phyloP scores from a whole-genome alignment of 1,140 invertebrate genomes.

The Acromyrmex echinatior region DNA sequence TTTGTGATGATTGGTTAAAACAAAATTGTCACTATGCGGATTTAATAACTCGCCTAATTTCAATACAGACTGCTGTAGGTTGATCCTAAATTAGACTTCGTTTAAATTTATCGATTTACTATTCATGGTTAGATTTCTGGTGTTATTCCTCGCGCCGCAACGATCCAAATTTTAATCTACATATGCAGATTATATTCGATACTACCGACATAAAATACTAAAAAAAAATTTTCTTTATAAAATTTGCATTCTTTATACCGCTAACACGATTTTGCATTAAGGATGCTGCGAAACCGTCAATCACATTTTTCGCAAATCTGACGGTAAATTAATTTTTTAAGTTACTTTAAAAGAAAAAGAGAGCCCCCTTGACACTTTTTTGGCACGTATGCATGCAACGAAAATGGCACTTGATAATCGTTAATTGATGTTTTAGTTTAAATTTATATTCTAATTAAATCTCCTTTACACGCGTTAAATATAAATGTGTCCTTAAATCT shows the following conservation, averaged over 20 bases:
- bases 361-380: slow-evolving; percentile 29
- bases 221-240: slow-evolving; percentile 13
- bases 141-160: not conserved
- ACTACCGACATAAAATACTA: not conserved
- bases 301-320: slow-evolving; percentile 68
- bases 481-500: not conserved
- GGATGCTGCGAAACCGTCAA: slow-evolving; percentile 71
- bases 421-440: slow-evolving; percentile 31
- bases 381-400: slow-evolving; percentile 64
- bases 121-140: not conserved
- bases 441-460: slow-evolving; percentile 25
- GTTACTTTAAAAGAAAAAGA: slow-evolving; percentile 48
- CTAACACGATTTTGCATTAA: slow-evolving; percentile 65
- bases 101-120: slow-evolving; percentile 47
- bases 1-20: slow-evolving; percentile 7
- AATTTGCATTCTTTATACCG: slow-evolving; percentile 17
- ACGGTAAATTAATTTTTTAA: slow-evolving; percentile 69
- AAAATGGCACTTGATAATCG: slow-evolving; percentile 60
- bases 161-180: slow-evolving; percentile 29
- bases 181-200: slow-evolving; percentile 33
- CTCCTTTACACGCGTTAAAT: not conserved
- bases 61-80: not conserved
- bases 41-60: slow-evolving; percentile 16
- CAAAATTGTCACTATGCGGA: not conserved
- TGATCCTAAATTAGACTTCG: slow-evolving; percentile 43